Percentiles rank a stretch among this genome's conserved stretches.
These are phyloP conservation scores for Archegozetes longisetosus DNA, from an alignment of 1,140 invertebrate species.

Conservation along the genomic window DNA sequence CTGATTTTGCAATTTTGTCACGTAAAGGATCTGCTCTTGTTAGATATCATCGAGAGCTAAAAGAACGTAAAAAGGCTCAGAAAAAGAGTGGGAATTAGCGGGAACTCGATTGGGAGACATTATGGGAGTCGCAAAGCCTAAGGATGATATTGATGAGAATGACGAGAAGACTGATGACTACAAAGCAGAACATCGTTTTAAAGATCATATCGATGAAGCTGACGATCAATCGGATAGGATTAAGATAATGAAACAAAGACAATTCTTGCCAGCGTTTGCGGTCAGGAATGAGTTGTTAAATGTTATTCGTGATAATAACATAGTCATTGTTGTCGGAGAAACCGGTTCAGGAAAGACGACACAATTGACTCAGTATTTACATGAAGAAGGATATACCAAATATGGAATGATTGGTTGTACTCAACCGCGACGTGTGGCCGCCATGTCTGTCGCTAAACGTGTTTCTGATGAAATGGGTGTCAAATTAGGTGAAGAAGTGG, in stretches of 20 bases:
- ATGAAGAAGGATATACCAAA: slow-evolving; percentile 90
- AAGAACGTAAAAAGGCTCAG: slow-evolving; percentile 85
- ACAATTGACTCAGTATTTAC: slow-evolving; percentile 90
- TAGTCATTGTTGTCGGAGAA: slow-evolving; percentile 93
- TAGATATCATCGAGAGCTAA: slow-evolving; percentile 77
- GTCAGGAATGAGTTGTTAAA: slow-evolving; percentile 81
- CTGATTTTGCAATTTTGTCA: slow-evolving; percentile 90
- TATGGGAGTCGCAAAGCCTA: slow-evolving; percentile 70
- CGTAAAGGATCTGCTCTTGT: slow-evolving; percentile 84
- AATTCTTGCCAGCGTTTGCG: slow-evolving; percentile 89
- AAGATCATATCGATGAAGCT: slow-evolving; percentile 68
- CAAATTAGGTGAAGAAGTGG: slow-evolving; percentile 75
- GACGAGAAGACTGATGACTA: slow-evolving; percentile 47
- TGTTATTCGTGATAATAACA: slow-evolving; percentile 83
- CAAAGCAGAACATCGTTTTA: slow-evolving; percentile 84
- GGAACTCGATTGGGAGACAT: slow-evolving; percentile 94
- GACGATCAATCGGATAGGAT: slow-evolving; percentile 36
- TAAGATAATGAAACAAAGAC: slow-evolving; percentile 70
- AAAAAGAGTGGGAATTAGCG: slow-evolving; percentile 96
- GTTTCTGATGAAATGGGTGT: slow-evolving; percentile 95
- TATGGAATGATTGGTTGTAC: slow-evolving; percentile 92
- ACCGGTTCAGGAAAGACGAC: slow-evolving; percentile 98
- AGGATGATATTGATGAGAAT: slow-evolving; percentile 48
- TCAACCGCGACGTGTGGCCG: slow-evolving; percentile 78
- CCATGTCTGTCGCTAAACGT: slow-evolving; percentile 97